Percentiles rank a stretch among this genome's conserved stretches.
Evolutionary conservation across 2,888 invertebrate species (phyloP).

Genomic region (Epinotia ramella): DNA sequence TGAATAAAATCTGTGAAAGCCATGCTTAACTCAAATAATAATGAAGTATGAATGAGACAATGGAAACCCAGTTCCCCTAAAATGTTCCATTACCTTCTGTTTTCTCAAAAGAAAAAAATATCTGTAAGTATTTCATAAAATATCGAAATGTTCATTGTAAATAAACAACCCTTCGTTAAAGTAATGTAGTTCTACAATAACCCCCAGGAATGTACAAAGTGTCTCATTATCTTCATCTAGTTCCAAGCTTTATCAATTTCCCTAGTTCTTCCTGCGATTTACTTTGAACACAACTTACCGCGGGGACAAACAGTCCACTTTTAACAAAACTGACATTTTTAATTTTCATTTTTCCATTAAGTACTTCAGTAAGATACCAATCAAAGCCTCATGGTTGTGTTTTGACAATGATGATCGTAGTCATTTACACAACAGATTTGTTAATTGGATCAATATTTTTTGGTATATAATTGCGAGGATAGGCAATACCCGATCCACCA

Average conservation of each 20-base stretch:
- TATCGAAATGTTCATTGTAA: not conserved
- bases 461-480: no score
- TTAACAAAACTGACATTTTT: not conserved
- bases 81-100: not conserved
- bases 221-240: constrained; percentile 7
- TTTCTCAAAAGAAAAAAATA: not conserved
- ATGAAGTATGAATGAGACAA: not conserved
- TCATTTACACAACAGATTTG: no score
- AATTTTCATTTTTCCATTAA: no score
- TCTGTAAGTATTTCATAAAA: not conserved
- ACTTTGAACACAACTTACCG: constrained; percentile 6
- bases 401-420: not conserved
- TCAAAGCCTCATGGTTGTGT: not conserved
- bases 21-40: no score
- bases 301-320: not conserved
- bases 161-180: not conserved
- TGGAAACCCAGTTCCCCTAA: no score
- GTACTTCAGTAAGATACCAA: not conserved
- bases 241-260: constrained; percentile 29
- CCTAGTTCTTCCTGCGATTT: constrained; percentile 17
- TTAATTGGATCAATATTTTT: no score
- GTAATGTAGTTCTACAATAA: not conserved
- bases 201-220: not conserved
- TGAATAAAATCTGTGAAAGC: no score
- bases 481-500: no score